These are phyloP conservation scores for Microtus oregoni DNA, from an alignment of 2,113 vertebrate genomes.

Conservation along the genomic window DNA sequence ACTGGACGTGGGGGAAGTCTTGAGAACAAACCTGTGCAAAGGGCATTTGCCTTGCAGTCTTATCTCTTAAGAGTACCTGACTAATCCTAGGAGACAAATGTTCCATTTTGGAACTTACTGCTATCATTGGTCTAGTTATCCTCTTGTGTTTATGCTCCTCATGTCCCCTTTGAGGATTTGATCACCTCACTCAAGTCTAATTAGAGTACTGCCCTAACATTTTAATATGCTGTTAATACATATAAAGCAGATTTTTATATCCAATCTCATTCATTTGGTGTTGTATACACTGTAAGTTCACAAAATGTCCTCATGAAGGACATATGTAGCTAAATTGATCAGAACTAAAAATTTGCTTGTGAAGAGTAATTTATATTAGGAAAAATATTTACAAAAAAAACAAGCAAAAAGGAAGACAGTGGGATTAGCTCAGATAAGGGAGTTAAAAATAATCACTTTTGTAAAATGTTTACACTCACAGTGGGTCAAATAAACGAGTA, in stretches of 20 bases:
- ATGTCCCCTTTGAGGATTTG: too few relatives aligned
- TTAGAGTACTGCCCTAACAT: background rate
- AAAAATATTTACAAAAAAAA: background rate
- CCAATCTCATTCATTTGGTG: background rate
- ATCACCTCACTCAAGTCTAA: too few relatives aligned
- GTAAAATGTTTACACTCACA: background rate
- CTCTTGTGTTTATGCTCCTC: background rate
- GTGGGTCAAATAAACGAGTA: background rate
- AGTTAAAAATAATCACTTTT: background rate
- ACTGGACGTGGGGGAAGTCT: background rate
- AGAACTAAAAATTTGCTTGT: background rate
- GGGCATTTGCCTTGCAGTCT: background rate
- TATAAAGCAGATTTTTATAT: background rate
- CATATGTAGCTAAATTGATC: background rate
- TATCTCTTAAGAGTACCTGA: background rate
- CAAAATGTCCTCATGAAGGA: background rate
- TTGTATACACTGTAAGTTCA: background rate
- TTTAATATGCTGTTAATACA: background rate
- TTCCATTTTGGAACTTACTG: background rate
- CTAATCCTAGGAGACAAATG: background rate
- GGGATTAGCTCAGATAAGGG: background rate
- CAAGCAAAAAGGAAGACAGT: background rate
- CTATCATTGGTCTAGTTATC: background rate
- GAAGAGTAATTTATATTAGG: background rate
- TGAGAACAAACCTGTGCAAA: background rate